These are phyloP conservation scores for Spilarctia lutea DNA, from an alignment of 2,888 invertebrate genomes.

Conservation along the genomic window DNA sequence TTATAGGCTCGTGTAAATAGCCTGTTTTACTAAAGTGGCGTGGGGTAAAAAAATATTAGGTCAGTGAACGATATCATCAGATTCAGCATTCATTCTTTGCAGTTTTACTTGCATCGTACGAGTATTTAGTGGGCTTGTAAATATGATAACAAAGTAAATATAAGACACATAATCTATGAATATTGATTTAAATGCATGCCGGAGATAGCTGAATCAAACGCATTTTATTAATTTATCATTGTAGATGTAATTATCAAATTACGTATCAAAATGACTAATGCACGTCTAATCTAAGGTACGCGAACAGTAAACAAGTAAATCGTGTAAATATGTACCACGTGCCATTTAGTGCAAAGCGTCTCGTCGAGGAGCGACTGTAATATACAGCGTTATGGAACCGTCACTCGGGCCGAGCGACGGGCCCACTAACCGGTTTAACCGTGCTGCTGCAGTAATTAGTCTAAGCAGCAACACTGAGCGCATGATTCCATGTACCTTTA, in stretches of 20 bases:
- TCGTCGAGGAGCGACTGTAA: constrained; percentile 47
- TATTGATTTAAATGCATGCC: neutral
- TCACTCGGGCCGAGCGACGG: constrained; percentile 48
- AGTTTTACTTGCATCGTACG: constrained; percentile 41
- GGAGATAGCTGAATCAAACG: neutral
- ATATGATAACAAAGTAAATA: neutral
- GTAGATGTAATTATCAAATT: neutral
- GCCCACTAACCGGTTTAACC: constrained; percentile 76
- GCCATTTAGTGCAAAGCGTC: constrained; percentile 62
- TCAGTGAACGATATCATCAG: constrained; percentile 66
- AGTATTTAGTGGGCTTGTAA: constrained; percentile 13
- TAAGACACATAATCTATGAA: neutral
- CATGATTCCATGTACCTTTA: constrained; percentile 59
- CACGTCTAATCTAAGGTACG: constrained; percentile 1
- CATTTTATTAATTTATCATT: neutral
- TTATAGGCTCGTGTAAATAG: constrained; percentile 85
- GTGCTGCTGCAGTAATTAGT: constrained; percentile 80
- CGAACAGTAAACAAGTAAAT: constrained; percentile 36
- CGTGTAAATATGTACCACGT: constrained; percentile 53
- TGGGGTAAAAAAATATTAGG: constrained; percentile 70
- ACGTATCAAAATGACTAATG: constrained; percentile 8
- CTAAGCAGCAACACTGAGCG: constrained; percentile 72
- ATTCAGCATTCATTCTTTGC: constrained; percentile 48
- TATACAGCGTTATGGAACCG: constrained; percentile 53
- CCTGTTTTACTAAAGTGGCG: constrained; percentile 79